These are phyloP conservation scores for Diadema setosum DNA, from an alignment of 35 echinoderm and acorn worm genomes.

Conservation along the genomic window DNA sequence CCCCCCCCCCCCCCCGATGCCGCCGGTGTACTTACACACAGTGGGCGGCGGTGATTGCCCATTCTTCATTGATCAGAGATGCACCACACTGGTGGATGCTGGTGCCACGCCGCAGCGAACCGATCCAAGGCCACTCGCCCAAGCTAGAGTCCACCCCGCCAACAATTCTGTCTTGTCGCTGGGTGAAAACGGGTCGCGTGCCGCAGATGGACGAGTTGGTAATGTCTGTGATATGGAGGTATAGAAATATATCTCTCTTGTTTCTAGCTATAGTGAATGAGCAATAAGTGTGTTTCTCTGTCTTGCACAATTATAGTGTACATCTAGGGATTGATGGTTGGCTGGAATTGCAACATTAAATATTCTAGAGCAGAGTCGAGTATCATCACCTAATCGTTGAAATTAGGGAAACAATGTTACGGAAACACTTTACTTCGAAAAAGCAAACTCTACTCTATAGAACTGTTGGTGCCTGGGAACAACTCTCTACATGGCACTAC, in stretches of 20 bases:
- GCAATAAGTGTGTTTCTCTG: too few relatives aligned
- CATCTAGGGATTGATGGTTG: neutral
- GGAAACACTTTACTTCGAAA: too few relatives aligned
- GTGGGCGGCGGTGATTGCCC: conserved; percentile 59
- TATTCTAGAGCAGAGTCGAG: too few relatives aligned
- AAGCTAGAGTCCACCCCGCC: neutral
- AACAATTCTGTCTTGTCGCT: neutral
- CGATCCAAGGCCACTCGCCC: conserved; percentile 67
- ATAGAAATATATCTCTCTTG: neutral
- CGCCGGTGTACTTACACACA: conserved; percentile 39
- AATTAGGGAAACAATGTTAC: too few relatives aligned
- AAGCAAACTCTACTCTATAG: too few relatives aligned
- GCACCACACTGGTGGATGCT: conserved; percentile 35
- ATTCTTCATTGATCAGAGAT: conserved; percentile 6
- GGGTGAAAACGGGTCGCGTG: neutral
- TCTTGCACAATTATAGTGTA: neutral
- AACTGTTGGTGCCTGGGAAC: too few relatives aligned
- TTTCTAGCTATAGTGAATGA: neutral
- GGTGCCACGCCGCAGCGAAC: neutral
- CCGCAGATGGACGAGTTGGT: conserved; percentile 34
- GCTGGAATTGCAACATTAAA: neutral
- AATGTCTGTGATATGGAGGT: conserved; percentile 7
- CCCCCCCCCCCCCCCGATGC: too few relatives aligned
- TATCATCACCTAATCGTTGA: too few relatives aligned
- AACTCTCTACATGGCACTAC: too few relatives aligned